phyloP scores from a whole-genome alignment of 2,888 invertebrate species.

The Seira musarum region DNA sequence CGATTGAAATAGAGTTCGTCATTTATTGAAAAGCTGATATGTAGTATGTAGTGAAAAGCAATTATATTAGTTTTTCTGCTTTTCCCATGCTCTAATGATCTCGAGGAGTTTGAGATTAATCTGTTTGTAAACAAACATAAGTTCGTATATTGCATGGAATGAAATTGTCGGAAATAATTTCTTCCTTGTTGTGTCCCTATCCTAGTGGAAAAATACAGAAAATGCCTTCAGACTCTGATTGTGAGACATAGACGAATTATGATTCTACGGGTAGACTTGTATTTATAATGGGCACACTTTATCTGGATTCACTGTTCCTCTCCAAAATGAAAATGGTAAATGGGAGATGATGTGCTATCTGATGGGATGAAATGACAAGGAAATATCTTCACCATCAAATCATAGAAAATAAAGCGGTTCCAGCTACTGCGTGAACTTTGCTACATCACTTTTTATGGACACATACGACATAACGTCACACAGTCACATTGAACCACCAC shows the following conservation, averaged over 20 bases:
- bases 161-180: too few relatives aligned
- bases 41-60: too few relatives aligned
- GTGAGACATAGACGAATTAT: slow-evolving; percentile 5
- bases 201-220: too few relatives aligned
- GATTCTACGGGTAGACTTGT: slow-evolving; percentile 1
- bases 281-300: slow-evolving; percentile 31
- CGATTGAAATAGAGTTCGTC: too few relatives aligned
- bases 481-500: not conserved
- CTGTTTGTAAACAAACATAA: slow-evolving; percentile 42
- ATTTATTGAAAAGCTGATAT: too few relatives aligned
- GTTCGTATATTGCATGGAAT: too few relatives aligned
- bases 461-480: not conserved
- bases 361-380: slow-evolving; percentile 56
- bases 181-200: too few relatives aligned
- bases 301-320: not conserved
- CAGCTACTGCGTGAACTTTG: not conserved
- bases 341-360: slow-evolving; percentile 37
- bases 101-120: slow-evolving; percentile 42
- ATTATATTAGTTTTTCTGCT: too few relatives aligned
- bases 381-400: slow-evolving; percentile 48
- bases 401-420: slow-evolving; percentile 23
- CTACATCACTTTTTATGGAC: slow-evolving; percentile 26
- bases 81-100: too few relatives aligned
- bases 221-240: too few relatives aligned
- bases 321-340: slow-evolving; percentile 29